Conservation (phyloP, 2,797 vertebrate species). For the Epinephelus awoara region DNA sequence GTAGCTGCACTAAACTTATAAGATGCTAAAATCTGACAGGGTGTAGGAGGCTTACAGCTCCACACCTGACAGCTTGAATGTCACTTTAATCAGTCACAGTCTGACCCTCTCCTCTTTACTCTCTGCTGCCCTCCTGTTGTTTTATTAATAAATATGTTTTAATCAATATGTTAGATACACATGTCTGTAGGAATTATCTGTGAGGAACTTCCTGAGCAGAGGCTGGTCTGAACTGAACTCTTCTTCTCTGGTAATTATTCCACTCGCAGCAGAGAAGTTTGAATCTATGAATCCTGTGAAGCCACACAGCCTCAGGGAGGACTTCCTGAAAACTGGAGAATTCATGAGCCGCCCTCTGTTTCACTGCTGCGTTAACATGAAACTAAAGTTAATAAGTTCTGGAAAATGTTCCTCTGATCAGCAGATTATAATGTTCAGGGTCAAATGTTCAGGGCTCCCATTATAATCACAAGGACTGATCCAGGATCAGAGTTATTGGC, state of each 20-base stretch:
- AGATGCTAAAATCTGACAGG: too few relatives aligned
- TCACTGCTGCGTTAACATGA: background rate
- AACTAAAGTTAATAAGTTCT: background rate
- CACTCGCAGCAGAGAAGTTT: conserved; percentile 13
- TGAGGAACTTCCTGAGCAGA: background rate
- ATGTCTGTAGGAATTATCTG: too few relatives aligned
- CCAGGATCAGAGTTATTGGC: background rate
- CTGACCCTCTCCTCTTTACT: too few relatives aligned
- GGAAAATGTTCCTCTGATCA: background rate
- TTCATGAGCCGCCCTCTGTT: conserved; percentile 1
- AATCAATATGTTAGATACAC: too few relatives aligned
- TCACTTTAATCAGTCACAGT: too few relatives aligned
- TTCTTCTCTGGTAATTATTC: background rate
- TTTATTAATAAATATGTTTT: too few relatives aligned
- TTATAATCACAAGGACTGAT: background rate
- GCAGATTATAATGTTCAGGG: background rate
- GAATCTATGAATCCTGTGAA: background rate
- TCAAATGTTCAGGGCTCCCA: background rate
- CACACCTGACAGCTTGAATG: too few relatives aligned
- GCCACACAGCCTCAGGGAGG: background rate
- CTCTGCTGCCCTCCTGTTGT: too few relatives aligned
- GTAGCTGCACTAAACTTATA: too few relatives aligned
- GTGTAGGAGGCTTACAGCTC: too few relatives aligned
- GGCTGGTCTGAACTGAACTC: background rate
- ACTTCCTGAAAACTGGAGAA: conserved; percentile 13